phyloP scores from a whole-genome alignment of 2,113 vertebrate species.

The Vulpes lagopus region DNA sequence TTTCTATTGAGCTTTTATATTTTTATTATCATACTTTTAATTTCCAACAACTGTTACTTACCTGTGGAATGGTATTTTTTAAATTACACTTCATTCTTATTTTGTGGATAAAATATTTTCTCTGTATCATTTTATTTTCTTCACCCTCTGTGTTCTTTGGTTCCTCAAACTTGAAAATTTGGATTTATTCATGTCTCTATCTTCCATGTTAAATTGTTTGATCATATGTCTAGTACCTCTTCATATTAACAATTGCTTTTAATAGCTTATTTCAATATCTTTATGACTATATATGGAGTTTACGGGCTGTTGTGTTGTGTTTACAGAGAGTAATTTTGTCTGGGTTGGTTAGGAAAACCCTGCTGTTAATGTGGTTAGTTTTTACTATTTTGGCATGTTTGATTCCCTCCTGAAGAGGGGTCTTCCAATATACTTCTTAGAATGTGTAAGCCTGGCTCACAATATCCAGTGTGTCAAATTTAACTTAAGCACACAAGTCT shows the following conservation, averaged over 20 bases:
- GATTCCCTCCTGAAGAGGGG: neutral
- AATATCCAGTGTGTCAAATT: neutral
- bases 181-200: neutral
- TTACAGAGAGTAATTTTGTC: neutral
- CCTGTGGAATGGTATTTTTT: neutral
- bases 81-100: neutral
- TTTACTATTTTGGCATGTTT: neutral
- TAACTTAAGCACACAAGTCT: neutral
- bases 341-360: neutral
- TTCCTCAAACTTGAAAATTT: neutral
- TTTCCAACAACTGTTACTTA: neutral
- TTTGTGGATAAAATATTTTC: neutral
- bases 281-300: neutral
- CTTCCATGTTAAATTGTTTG: neutral
- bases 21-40: neutral
- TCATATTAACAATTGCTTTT: neutral
- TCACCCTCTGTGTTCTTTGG: neutral
- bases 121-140: neutral
- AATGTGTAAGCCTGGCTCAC: neutral
- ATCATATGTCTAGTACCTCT: neutral
- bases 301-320: neutral
- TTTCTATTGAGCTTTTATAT: neutral
- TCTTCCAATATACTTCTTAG: neutral
- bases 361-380: neutral
- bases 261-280: neutral